Evolutionary conservation across 2,797 vertebrate genomes (phyloP), one percentile per base, ranked within the genome.

Genomic region (Melanotaenia boesemani): DNA sequence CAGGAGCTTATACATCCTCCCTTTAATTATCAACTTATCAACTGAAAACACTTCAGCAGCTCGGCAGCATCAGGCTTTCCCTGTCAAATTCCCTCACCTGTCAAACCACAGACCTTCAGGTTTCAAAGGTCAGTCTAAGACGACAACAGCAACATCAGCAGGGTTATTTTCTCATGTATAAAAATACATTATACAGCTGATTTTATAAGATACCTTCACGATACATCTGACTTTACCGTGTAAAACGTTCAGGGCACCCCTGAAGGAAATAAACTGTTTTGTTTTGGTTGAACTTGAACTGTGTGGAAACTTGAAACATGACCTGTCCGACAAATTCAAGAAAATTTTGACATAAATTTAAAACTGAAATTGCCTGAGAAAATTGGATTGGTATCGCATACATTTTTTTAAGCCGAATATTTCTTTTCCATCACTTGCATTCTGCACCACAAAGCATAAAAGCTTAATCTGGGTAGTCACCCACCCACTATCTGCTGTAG

Each of bases 131-230:
- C 26, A 67, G 36, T 22, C 30, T 28, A n/a, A 56, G 18, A 58
- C 20, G 22, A 54, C 30, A 4, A 34, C 22, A 28, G 6, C 16
- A 16, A 62, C 22, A 30, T 18, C 32, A 61, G 18, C 16, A 5
- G 16, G 61, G 41, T 48, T 32, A 63, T 46, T 48, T 46, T 32
- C 9, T 48, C 61, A 32, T 20, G 52, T 16, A 67, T 24, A 67
- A 32, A 30, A 56, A 30, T n/a, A 15, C 11, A 5, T 26, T 24
- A 24, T 22, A 54, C 1, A 55, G 24, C 12, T 55, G 24, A 4
- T 55, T 28, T 24, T 55, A 28, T 11, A 16, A 11, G 24, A 6
- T 44, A 18, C 16, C 41, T 16, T 44, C 15, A 16, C 15, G 15
- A 44, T n/a, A 2, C 44, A 48, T 8, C 18, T 48, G 18, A 20